Conservation (phyloP, 2,888 invertebrate species). For the Adelphocoris suturalis region DNA sequence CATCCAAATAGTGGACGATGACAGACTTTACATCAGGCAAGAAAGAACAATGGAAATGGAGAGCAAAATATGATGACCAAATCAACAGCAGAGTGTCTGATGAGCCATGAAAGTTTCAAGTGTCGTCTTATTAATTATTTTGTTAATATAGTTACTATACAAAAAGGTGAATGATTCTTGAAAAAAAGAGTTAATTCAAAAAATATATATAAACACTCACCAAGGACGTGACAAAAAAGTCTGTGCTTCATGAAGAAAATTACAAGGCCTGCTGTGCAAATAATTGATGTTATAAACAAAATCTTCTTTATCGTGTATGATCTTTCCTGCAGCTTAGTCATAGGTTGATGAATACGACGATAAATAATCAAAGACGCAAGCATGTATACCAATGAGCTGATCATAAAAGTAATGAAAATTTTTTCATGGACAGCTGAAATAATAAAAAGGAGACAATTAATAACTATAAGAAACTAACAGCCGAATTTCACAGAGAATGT, state of each 20-base stretch:
- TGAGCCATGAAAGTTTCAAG: too few species aligned
- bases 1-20: too few species aligned
- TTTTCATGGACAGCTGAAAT: conserved; percentile 92
- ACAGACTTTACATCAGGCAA: too few species aligned
- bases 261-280: conserved; percentile 90
- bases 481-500: too few species aligned
- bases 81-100: too few species aligned
- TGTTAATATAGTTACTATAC: too few species aligned
- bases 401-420: conserved; percentile 94
- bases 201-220: conserved; percentile 81
- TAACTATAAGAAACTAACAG: too few species aligned
- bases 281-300: conserved; percentile 87
- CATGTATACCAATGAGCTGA: conserved; percentile 91
- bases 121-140: too few species aligned
- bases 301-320: conserved; percentile 84
- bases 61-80: too few species aligned
- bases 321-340: conserved; percentile 78
- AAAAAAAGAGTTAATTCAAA: too few species aligned
- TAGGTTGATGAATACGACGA: conserved; percentile 77
- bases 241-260: conserved; percentile 94
- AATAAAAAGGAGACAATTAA: neutral
- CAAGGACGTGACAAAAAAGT: conserved; percentile 92
- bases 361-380: conserved; percentile 84
- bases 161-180: too few species aligned
- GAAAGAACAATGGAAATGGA: too few species aligned